A percentile compares a stretch with the other conserved stretches of the same genome.
Evolutionary conservation across 2,888 invertebrate species (phyloP).

Genomic region (Drosophila birchii): DNA sequence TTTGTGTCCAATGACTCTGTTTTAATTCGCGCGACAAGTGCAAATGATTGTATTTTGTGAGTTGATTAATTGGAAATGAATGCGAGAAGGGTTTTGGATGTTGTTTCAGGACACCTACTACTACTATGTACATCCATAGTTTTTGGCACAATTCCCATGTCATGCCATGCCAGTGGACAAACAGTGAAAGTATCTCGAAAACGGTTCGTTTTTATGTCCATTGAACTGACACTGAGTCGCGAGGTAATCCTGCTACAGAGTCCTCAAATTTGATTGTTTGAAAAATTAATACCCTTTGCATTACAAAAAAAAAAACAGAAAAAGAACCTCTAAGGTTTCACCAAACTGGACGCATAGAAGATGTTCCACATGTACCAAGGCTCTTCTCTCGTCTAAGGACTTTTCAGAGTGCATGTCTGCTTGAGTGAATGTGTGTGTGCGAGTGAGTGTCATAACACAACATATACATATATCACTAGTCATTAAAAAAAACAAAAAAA

Average conservation of each 20-base stretch:
- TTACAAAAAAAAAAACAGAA: slow-evolving; percentile 8
- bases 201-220: neutral
- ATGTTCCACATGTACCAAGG: slow-evolving; percentile 2
- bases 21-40: slow-evolving; percentile 35
- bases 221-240: neutral
- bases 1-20: slow-evolving; percentile 25
- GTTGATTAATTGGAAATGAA: slow-evolving; percentile 25
- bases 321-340: slow-evolving; percentile 44
- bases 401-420: neutral
- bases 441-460: slow-evolving; percentile 25
- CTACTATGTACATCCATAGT: neutral
- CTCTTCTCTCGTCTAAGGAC: slow-evolving; percentile 15
- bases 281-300: slow-evolving; percentile 7
- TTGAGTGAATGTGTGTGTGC: neutral
- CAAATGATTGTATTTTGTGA: slow-evolving; percentile 38
- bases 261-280: neutral
- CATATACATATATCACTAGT: slow-evolving; percentile 57
- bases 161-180: too few relatives aligned
- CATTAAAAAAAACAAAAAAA: slow-evolving; percentile 37
- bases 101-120: neutral
- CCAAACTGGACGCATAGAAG: slow-evolving; percentile 11
- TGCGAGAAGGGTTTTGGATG: neutral
- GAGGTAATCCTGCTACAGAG: neutral
- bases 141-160: neutral
- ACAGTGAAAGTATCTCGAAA: neutral